These are phyloP conservation scores for Pandemis cinnamomeana DNA, from an alignment of 2,888 invertebrate species.

Conservation along the genomic window DNA sequence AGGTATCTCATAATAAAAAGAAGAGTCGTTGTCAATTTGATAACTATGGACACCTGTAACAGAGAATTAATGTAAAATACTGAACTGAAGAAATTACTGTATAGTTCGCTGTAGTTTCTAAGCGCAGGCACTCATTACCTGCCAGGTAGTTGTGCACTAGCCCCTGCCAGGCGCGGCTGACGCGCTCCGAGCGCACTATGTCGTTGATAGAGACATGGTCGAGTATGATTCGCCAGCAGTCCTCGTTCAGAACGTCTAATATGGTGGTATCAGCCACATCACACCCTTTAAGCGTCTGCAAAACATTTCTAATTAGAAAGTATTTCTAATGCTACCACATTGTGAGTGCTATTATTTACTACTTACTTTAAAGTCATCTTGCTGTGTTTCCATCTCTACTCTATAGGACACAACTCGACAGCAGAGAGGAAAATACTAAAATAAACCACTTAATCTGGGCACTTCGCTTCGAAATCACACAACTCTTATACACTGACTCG, in stretches of 20 bases:
- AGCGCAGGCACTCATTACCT: neutral
- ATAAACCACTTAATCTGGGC: too few relatives aligned
- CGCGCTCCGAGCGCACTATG: neutral
- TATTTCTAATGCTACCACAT: too few relatives aligned
- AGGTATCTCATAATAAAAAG: neutral
- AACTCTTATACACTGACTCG: too few relatives aligned
- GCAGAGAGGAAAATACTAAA: too few relatives aligned
- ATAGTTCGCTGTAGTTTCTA: too few relatives aligned
- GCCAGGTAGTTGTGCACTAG: neutral
- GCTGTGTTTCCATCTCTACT: too few relatives aligned
- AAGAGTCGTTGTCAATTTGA: neutral
- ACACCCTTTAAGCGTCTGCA: neutral
- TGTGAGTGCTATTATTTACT: too few relatives aligned
- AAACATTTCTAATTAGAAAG: neutral
- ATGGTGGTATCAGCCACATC: neutral
- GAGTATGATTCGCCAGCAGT: conserved; percentile 1
- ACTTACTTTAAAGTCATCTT: too few relatives aligned
- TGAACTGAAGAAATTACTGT: neutral
- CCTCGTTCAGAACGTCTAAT: neutral
- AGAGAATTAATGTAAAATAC: neutral
- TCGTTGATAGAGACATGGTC: neutral
- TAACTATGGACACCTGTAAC: neutral
- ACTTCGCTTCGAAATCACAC: too few relatives aligned
- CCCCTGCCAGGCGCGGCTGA: conserved; percentile 1
- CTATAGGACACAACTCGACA: too few relatives aligned